Evolutionary conservation across 2,113 vertebrate genomes (phyloP), one percentile per base, ranked within the genome.

Genomic region (Erythrolamprus reginae): DNA sequence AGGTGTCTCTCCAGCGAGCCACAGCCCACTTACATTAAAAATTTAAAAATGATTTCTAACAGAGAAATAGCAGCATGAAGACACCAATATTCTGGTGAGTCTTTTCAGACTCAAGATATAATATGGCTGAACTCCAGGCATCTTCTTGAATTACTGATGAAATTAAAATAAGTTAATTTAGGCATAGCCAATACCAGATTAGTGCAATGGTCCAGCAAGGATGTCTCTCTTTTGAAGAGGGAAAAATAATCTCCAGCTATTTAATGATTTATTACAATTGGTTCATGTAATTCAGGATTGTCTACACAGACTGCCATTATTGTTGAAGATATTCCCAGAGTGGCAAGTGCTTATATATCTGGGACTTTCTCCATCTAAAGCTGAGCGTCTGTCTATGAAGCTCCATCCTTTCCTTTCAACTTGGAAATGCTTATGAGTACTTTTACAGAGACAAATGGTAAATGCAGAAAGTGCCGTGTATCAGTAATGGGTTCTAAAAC

Each of bases 21-120:
- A 17, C 2, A 10, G 26, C 50, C 42, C 86, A 1, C 51, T 56
- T 90, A 55, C 38, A 93, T 89, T 48, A 88, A 93, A 92, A 95
- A 93, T 92, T 90, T 93, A 38, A 28, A 91, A 89, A 24, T 82
- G 42, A 88, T 92, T 91, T n/a, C 70, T 58, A 84, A 42, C 53
- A 91, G 50, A 88, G 10, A n/a, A 86, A 28, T 45, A 93, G 21
- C 24, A 94, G 5, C 26, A 56, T 17, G 58, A 90, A 55, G 82
- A 77, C 50, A 50, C 48, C 2, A 8, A 82, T 83, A 83, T 47
- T 89, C 38, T 61, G 84, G 2, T 77, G 89, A 58, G 70, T 86
- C 65, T 89, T 91, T 65, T 88, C 77, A 33, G 89, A 28, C 55
- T 53, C 84, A 86, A 86, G n/a, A 10, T 65, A 88, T 33, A 85